These are phyloP conservation scores for Coracias cyanogaster DNA, from an alignment of 2,797 vertebrate species.

Conservation along the genomic window DNA sequence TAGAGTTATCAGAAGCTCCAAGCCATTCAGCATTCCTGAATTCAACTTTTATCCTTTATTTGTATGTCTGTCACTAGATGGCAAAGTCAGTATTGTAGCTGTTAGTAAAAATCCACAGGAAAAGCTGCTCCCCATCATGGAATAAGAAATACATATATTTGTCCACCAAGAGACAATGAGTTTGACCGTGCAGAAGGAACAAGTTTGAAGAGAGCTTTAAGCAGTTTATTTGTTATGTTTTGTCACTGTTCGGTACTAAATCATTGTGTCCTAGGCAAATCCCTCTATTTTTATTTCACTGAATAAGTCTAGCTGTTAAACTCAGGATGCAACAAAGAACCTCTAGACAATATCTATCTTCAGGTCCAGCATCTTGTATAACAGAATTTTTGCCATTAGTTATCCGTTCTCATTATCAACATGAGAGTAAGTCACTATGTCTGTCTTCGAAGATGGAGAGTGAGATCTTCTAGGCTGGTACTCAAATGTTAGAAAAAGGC, in stretches of 20 bases:
- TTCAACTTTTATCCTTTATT: neutral
- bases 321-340: neutral
- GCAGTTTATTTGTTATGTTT: neutral
- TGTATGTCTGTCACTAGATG: neutral
- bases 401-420: neutral
- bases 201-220: neutral
- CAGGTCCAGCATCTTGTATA: neutral
- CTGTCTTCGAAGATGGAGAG: neutral
- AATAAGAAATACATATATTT: neutral
- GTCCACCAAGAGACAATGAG: neutral
- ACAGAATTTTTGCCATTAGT: neutral
- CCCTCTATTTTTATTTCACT: neutral
- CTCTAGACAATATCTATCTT: neutral
- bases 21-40: neutral
- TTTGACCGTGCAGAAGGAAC: neutral
- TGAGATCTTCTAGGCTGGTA: neutral
- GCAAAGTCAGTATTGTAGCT: neutral
- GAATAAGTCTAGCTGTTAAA: neutral
- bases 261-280: neutral
- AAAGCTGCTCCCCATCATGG: neutral
- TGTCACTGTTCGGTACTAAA: neutral
- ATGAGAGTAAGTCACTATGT: neutral
- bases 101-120: neutral
- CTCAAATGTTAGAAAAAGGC: neutral
- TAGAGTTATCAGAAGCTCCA: neutral